Base-by-base conservation (phyloP, 2,888 invertebrate species). In the Meganola albula region DNA sequence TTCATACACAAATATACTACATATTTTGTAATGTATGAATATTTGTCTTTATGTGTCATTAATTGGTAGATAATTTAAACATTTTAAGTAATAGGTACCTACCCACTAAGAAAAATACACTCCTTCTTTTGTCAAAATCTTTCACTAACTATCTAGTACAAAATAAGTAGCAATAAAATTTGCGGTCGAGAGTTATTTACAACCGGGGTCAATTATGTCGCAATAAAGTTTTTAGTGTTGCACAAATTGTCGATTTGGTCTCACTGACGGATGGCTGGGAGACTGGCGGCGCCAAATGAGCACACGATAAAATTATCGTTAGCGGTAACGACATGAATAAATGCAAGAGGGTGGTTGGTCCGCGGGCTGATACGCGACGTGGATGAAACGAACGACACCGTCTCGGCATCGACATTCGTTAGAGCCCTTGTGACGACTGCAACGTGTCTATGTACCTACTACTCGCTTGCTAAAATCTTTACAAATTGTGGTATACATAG, bases 291-390 rank as follows among this genome's bases (percentile, higher is more conserved):
- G 71, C 74, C 79, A 85, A 87, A 87, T 87, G 85, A 87, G 86
- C 85, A 84, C 82, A 80, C 85, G 85, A 87, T 87, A 87, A 86
- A 87, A 87, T 87, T 85, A 87, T 85, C 86, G 85, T 87, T 87
- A 86, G 84, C 77, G 73, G 84, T 86, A 87, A 87, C 86, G 86
- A 87, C 85, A 87, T 86, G 86, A 86, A 87, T 87, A 86, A 87
- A 87, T 87, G 86, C 83, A 87, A 74, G 78, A 85, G 82, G 79
- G 80, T 68, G 75, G 74, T 71, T 63, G 69, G 68, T 52, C 58
- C 63, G 64, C 63, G 65, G 57, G 47, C 54, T 54, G 54, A 58
- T 58, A 50, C 58, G 62, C n/a, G n/a, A n/a, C n/a, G n/a, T n/a
- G n/a, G n/a, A n/a, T n/a, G n/a, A n/a, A n/a, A 62, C 37, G 48